phyloP scores from a whole-genome alignment of 2,113 vertebrate species.

The Laterallus jamaicensis region DNA sequence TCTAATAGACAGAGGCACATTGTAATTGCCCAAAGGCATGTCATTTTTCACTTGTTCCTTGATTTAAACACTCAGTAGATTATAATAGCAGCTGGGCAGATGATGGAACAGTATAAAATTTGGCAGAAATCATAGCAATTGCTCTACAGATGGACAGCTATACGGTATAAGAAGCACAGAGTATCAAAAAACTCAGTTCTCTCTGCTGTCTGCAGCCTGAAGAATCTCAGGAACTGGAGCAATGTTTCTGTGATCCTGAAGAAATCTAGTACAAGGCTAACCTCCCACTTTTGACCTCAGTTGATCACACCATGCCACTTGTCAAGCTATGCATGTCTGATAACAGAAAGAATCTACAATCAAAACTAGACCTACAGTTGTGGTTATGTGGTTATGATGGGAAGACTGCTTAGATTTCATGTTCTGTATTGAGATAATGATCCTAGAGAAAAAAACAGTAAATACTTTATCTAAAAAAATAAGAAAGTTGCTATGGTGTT shows the following conservation, averaged over 20 bases:
- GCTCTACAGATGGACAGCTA: not conserved
- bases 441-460: not conserved
- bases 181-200: not conserved
- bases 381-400: not conserved
- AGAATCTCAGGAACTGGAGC: not conserved
- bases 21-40: not conserved
- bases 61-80: not conserved
- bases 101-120: not conserved
- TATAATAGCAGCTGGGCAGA: not conserved
- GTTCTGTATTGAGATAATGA: not conserved
- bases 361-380: not conserved
- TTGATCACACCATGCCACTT: not conserved
- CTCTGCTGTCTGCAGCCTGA: not conserved
- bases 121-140: not conserved
- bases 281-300: not conserved
- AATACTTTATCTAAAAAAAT: not conserved
- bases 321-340: not conserved
- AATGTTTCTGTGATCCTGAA: not conserved
- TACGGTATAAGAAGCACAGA: not conserved
- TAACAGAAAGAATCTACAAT: not conserved
- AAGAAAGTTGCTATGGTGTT: not conserved
- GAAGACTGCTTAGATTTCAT: not conserved
- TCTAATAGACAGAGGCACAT: not conserved
- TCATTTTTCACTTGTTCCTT: not conserved
- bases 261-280: not conserved